Conservation (phyloP, 2,888 invertebrate genomes). For the Microplitis manilae region DNA sequence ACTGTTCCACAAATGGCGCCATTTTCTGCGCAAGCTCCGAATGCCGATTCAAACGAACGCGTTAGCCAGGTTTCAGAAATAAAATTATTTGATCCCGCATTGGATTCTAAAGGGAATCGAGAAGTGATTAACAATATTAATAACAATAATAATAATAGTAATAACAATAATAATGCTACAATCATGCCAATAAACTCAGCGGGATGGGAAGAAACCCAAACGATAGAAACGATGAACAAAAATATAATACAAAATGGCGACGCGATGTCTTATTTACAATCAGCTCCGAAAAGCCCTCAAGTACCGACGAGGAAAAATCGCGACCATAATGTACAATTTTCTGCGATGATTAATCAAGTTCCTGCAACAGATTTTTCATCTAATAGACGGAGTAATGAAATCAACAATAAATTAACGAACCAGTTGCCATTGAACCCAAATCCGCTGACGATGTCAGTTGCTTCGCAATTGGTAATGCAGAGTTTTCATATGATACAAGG, state of each 20-base stretch:
- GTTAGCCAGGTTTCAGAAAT: not conserved
- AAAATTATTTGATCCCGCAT: no score
- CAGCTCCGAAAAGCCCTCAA: conserved; percentile 56
- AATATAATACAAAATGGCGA: not conserved
- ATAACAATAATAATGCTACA: not conserved
- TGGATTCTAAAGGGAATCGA: no score
- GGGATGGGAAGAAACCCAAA: conserved; percentile 1
- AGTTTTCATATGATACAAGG: conserved; percentile 62
- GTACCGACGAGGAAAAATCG: conserved; percentile 62
- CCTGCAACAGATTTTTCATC: not conserved
- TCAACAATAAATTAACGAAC: not conserved
- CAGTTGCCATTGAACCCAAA: conserved; percentile 41
- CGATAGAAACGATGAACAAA: not conserved
- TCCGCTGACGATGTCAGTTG: conserved; percentile 58
- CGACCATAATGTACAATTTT: conserved; percentile 22
- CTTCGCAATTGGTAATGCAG: conserved; percentile 64
- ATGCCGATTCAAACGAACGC: not conserved
- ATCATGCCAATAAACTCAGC: not conserved
- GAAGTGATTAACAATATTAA: no score
- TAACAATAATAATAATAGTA: no score
- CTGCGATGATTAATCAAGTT: not conserved
- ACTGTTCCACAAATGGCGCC: not conserved
- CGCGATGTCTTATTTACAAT: conserved; percentile 28
- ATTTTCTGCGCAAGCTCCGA: not conserved
- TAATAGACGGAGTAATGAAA: not conserved